Evolutionary conservation across 2,113 vertebrate species (phyloP).

Genomic region (Regulus satrapa): DNA sequence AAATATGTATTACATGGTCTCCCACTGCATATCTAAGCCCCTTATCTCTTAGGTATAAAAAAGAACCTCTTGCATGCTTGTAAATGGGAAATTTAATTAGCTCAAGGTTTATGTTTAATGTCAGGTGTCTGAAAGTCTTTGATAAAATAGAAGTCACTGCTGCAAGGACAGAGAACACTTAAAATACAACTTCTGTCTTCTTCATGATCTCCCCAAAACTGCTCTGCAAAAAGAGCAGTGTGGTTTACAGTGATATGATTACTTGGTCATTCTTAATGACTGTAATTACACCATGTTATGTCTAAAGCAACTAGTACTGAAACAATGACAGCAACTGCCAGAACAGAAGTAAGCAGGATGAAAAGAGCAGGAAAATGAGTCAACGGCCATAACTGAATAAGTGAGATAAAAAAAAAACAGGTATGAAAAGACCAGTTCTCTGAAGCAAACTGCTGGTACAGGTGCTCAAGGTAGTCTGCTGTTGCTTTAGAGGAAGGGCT

Average conservation of each 20-base stretch:
- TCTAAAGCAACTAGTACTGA: neutral
- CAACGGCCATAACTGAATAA: neutral
- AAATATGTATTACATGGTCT: neutral
- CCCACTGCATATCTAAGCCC: neutral
- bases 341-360: neutral
- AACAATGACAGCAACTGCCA: neutral
- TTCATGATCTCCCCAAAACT: neutral
- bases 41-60: neutral
- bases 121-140: neutral
- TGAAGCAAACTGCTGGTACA: neutral
- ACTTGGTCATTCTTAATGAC: neutral
- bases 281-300: neutral
- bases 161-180: neutral
- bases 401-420: neutral
- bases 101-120: neutral
- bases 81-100: neutral
- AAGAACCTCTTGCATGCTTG: neutral
- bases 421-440: neutral
- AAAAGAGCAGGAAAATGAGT: conserved; percentile 29
- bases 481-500: neutral
- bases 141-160: neutral
- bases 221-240: neutral
- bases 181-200: neutral
- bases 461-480: neutral
- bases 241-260: neutral